Base-by-base conservation (phyloP, 2,797 vertebrate species). In the Lophius americanus region DNA sequence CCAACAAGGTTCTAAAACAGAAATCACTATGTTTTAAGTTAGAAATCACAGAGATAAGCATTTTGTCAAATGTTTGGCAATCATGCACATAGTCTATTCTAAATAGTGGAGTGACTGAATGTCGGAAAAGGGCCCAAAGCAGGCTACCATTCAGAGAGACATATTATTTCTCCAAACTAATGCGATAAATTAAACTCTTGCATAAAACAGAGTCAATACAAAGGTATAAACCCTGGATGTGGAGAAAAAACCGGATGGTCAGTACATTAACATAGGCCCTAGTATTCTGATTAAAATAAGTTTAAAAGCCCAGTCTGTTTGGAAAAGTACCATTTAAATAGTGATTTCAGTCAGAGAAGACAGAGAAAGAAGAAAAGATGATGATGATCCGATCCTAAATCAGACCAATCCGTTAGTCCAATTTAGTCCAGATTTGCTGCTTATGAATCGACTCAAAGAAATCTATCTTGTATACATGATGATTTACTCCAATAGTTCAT, bases 101-200 rank as follows among this genome's bases (percentile, higher is more conserved):
- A 91, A 91, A 87, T 91, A 83, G 82, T 91, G 85, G 69, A 92
- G 89, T 93, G 92, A 94, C 90, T 92, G 89, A 92, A 93, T 88
- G 91, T 93, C 91, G 94, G 91, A 93, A 86, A 91, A 88, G 85
- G 82, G 72, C 82, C 68, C 71, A 68, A 80, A 89, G 82, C 79
- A 91, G 89, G 88, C 90, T 86, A 79, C 82, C 64, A 82, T 92
- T 90, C 89, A 87, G 64, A 51, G 73, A 82, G 76, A 83, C 80
- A 83, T 85, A 89, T 91, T 91, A 89, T 91, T 90, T 87, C 82
- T 76, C 52, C 73, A 35, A 63, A 79, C 88, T 91, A 89, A 90
- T 86, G 73, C 46, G 78, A 88, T 79, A 78, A 82, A 88, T 89
- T 88, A 92, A 92, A 88, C 91, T 78, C 52, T 64, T 83, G 80